These are phyloP conservation scores for Hemitrygon akajei DNA, from an alignment of 2,797 vertebrate genomes.

Conservation along the genomic window DNA sequence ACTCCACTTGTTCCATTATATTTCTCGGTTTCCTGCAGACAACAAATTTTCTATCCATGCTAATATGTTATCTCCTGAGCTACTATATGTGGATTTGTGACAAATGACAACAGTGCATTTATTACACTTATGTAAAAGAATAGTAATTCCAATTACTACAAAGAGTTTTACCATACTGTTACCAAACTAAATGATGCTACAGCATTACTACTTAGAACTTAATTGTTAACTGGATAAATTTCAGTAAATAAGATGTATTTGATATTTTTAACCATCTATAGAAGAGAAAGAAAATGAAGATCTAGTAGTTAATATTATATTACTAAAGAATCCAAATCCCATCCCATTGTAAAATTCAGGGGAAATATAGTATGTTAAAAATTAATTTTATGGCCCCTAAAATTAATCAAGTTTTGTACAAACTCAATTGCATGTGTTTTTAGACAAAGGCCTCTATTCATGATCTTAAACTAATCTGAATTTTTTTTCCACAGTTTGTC, in stretches of 20 bases:
- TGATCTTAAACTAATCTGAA: neutral
- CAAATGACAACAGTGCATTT: neutral
- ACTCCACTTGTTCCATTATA: too few relatives aligned
- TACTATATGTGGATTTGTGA: too few relatives aligned
- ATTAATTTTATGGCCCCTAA: neutral
- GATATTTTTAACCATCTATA: neutral
- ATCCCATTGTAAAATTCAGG: slow-evolving; percentile 15
- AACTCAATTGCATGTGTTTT: slow-evolving; percentile 4
- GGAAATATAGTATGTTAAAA: neutral
- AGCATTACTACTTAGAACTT: neutral
- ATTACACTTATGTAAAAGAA: neutral
- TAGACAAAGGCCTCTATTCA: neutral
- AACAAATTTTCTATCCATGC: too few relatives aligned
- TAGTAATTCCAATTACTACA: neutral
- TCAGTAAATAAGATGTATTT: neutral
- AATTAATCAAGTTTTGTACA: slow-evolving; percentile 15
- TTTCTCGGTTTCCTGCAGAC: too few relatives aligned
- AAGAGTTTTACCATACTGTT: neutral
- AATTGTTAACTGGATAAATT: neutral
- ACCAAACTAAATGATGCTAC: neutral
- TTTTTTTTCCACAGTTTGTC: neutral
- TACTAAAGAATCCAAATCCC: neutral
- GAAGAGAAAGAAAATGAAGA: neutral
- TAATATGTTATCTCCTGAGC: too few relatives aligned
- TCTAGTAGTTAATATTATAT: neutral